Percentiles rank a stretch among this genome's conserved stretches.
These are phyloP conservation scores for Otocyon megalotis DNA, from an alignment of 2,113 vertebrate genomes.

Conservation along the genomic window DNA sequence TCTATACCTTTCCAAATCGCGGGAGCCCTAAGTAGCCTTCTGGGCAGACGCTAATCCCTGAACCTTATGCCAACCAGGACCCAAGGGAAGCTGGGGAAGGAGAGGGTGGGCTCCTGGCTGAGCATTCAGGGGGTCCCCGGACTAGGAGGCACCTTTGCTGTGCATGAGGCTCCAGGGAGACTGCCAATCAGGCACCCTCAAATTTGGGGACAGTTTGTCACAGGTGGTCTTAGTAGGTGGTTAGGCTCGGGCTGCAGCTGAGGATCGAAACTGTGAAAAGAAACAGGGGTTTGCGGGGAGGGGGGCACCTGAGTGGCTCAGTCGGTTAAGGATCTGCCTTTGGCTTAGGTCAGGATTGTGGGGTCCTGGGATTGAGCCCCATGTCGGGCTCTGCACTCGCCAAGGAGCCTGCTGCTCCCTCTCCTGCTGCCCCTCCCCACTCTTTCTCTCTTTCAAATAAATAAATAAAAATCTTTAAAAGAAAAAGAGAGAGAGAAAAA, in stretches of 20 bases:
- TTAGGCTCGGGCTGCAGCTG: neutral
- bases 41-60: no score
- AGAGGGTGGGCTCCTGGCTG: neutral
- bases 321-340: no score
- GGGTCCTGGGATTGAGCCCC: no score
- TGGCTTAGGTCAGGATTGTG: no score
- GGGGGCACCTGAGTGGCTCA: no score
- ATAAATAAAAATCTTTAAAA: no score
- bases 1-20: fast-evolving
- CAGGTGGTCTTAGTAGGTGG: neutral
- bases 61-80: neutral
- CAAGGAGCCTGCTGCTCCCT: no score
- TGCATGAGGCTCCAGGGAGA: neutral
- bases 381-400: no score
- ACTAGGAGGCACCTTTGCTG: neutral
- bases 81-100: neutral
- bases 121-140: neutral
- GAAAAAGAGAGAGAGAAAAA: no score
- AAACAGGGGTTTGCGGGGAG: neutral
- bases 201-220: neutral
- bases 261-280: neutral
- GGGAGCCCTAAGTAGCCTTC: neutral
- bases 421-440: no score
- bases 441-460: no score
- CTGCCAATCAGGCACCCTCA: neutral